Evolutionary conservation across 2,113 vertebrate genomes (phyloP), one percentile per base, ranked within the genome.

Genomic region (Egretta garzetta): DNA sequence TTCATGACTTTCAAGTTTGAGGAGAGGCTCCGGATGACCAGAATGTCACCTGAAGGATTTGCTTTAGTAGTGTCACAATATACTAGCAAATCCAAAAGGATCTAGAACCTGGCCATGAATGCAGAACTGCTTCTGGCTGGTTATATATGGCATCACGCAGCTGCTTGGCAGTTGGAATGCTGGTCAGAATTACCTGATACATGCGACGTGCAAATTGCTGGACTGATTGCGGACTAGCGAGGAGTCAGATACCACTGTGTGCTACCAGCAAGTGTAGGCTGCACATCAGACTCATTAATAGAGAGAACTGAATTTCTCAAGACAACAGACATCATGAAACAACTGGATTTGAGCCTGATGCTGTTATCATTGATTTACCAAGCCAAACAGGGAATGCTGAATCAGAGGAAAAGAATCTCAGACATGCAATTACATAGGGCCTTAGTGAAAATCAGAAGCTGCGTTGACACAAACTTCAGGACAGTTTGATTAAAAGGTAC

Each of bases 221-320:
- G 41, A n/a, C 22, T 55, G 35, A n/a, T 22, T 8, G 19, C 1
- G 1, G 30, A 45, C 7, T 43, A 6, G 12, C 0, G 4, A 58
- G 39, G n/a, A 74, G 13, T 74, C 59, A 87, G 9, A 50, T 53
- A 60, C 23, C 32, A 33, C 43, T 3, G 4, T 32, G 41, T 30
- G 13, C 53, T 80, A 52, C n/a, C 49, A 80, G 67, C 45, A 47
- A 67, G 18, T 15, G 33, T n/a, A 82, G 66, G 23, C 45, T 82
- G 84, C 73, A 22, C 14, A 24, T 86, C 49, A 72, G 58, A 70
- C 45, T 70, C 74, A 37, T 80, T 95, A 76, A 96, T 35, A 58
- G 79, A 80, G 79, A 88, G 43, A 92, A 86, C 49, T 53, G 67
- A 73, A 62, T 88, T 95, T 95, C 67, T 91, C 24, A 66, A 70